These are phyloP conservation scores for Apostichopus californicus DNA, from an alignment of 35 echinoderm and acorn worm species.

Conservation along the genomic window DNA sequence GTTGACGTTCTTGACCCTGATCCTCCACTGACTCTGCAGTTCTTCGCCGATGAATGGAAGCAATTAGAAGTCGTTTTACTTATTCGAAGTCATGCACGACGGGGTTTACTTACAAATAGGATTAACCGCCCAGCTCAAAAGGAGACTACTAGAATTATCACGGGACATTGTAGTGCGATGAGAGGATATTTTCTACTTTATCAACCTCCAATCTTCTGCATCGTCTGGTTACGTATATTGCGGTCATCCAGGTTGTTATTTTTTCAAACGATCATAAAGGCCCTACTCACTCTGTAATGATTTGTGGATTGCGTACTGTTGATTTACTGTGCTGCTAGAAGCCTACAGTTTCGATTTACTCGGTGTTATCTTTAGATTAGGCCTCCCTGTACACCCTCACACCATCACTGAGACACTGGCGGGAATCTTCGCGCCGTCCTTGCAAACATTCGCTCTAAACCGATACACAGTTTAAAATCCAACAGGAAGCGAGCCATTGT, in stretches of 20 bases:
- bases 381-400: background rate
- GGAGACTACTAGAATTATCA: too few species aligned
- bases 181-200: background rate
- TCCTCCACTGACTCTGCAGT: background rate
- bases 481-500: background rate
- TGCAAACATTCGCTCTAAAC: background rate
- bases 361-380: background rate
- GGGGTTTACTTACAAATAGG: conserved; percentile 40
- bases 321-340: background rate
- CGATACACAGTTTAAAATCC: background rate
- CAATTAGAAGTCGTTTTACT: conserved; percentile 24
- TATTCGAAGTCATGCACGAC: background rate
- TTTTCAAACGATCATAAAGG: background rate
- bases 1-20: conserved; percentile 26
- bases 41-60: conserved; percentile 23
- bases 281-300: background rate
- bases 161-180: too few species aligned
- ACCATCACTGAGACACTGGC: background rate
- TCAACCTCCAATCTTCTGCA: background rate
- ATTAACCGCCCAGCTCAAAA: background rate
- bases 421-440: background rate
- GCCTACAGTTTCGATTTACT: background rate
- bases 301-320: conserved; percentile 14
- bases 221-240: background rate
- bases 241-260: background rate